Evolutionary conservation across 2,888 invertebrate species (phyloP), one percentile per base, ranked within the genome.

Genomic region (Oxycera nigricornis): DNA sequence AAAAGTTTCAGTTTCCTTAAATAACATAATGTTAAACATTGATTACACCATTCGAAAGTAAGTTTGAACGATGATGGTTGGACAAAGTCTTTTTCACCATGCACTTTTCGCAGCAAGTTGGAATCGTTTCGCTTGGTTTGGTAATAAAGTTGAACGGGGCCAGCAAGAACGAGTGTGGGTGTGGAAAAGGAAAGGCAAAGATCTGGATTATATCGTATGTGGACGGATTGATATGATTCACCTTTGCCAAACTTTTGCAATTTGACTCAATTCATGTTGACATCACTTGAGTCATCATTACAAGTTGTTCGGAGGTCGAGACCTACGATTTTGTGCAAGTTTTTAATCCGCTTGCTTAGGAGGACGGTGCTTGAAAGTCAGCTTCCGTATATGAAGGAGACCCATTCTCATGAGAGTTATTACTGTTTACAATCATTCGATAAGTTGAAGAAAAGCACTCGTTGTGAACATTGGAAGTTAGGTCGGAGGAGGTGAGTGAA

Each of bases 1-100:
- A 61, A 72, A 61, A 73, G 73, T 73, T 73, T 73, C 61, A 61
- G 61, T 73, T 73, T 72, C 72, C 17, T 72, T 62, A 61, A 73
- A 73, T 73, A 73, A 73, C 73, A 73, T 61, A 73, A 73, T 73
- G 73, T 73, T 73, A 73, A 46, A 73, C 73, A 73, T 73, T 61
- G 73, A 73, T 73, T 73, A 73, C 73, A 59, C 73, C 39, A 73
- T 72, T 72, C 9, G 72, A 72, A 55, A 39, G 22, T 2, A 72
- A 59, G 24, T 52, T 65, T 46, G 46, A 46, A 46, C 46, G 46
- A 46, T 46, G 46, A 46, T 46, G 46, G 11, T 46, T 46, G 46
- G 46, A 46, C 17, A 17, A 11, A 46, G 17, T 46, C 46, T 17
- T 46, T 46, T 46, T 46, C 46, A n/a, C 14, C 14, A 17, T 46